phyloP scores from a whole-genome alignment of 2,888 invertebrate genomes.

The Pristionchus entomophagus region DNA sequence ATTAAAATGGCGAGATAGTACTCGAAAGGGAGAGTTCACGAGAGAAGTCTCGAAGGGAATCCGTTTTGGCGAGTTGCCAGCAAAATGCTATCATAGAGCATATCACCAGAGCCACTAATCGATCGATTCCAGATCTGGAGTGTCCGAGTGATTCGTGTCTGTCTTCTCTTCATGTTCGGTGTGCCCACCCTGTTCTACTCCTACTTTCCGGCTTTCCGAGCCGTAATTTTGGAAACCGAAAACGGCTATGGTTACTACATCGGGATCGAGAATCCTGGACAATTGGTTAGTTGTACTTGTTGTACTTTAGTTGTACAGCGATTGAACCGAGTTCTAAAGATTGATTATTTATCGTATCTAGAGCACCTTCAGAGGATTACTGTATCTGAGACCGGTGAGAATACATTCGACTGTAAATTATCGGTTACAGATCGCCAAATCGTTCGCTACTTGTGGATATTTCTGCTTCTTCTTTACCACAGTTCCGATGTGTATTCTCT shows the following conservation, averaged over 20 bases:
- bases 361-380: too few relatives aligned
- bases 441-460: neutral
- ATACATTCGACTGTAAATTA: neutral
- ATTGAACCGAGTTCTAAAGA: too few relatives aligned
- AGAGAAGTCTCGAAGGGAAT: too few relatives aligned
- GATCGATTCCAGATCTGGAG: constrained; percentile 1
- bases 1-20: too few relatives aligned
- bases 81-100: too few relatives aligned
- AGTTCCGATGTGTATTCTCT: constrained; percentile 16
- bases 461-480: neutral
- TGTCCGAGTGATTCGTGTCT: neutral
- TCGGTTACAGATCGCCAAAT: neutral
- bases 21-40: too few relatives aligned
- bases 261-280: neutral
- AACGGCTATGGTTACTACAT: neutral
- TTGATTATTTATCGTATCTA: too few relatives aligned
- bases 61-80: too few relatives aligned
- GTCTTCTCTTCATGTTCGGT: neutral
- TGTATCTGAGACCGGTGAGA: too few relatives aligned
- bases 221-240: neutral
- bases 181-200: neutral
- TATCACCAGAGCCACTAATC: too few relatives aligned
- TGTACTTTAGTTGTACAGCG: too few relatives aligned
- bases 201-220: neutral
- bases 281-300: neutral